phyloP scores from a whole-genome alignment of 2,113 vertebrate species.

The Morone saxatilis region DNA sequence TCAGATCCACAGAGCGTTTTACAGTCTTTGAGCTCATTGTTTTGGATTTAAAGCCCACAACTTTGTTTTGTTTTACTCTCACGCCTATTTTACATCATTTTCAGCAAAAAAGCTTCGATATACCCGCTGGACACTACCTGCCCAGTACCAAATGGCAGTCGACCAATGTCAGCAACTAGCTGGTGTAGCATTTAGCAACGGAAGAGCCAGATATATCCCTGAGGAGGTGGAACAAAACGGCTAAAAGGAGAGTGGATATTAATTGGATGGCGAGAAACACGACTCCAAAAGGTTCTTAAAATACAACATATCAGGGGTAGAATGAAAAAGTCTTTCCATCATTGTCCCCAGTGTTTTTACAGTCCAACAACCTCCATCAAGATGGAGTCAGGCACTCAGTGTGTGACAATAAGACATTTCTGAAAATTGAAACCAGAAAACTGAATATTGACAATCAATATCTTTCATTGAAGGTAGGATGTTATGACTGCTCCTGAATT shows the following conservation, averaged over 20 bases:
- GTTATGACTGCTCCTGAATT: too few relatives aligned
- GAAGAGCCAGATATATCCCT: not conserved
- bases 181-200: not conserved
- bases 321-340: too few relatives aligned
- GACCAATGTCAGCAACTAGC: not conserved
- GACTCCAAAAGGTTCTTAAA: not conserved
- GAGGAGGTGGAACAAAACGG: not conserved
- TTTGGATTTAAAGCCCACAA: not conserved
- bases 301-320: not conserved
- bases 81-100: not conserved
- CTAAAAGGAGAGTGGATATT: not conserved
- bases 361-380: too few relatives aligned
- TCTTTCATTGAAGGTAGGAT: too few relatives aligned
- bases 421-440: too few relatives aligned
- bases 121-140: too few relatives aligned
- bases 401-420: too few relatives aligned
- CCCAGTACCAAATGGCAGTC: not conserved
- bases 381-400: too few relatives aligned
- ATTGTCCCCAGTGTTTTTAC: too few relatives aligned
- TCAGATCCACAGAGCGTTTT: not conserved
- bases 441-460: too few relatives aligned
- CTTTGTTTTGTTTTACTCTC: not conserved
- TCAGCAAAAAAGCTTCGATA: too few relatives aligned
- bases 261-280: not conserved
- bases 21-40: not conserved